Conservation (phyloP, 2,888 invertebrate species). For the Temnothorax rugatulus region DNA sequence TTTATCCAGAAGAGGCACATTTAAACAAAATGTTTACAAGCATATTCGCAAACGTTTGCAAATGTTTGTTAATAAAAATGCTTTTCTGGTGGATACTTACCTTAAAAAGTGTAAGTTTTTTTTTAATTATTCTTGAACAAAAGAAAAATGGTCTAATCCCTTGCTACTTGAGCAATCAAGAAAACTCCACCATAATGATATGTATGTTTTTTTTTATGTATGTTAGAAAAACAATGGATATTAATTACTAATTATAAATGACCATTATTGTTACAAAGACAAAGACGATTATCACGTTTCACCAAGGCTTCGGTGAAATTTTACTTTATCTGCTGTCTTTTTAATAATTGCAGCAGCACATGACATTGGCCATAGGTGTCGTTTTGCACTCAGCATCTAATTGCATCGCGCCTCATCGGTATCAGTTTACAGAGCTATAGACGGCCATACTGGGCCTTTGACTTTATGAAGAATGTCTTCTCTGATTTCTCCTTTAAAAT, state of each 20-base stretch:
- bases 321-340: constrained; percentile 24
- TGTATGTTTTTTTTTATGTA: no score
- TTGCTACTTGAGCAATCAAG: no score
- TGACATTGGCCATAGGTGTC: constrained; percentile 37
- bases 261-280: constrained; percentile 42
- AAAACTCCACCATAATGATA: no score
- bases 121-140: no score
- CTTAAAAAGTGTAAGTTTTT: no score
- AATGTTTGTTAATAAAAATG: no score
- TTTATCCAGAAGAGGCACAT: no score
- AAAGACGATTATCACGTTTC: constrained; percentile 9
- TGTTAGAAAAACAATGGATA: constrained; percentile 27
- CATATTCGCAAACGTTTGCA: no score
- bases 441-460: constrained; percentile 17
- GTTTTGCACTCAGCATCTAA: constrained; percentile 50
- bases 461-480: constrained; percentile 42
- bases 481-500: constrained; percentile 40
- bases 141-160: no score
- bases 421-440: constrained; percentile 36
- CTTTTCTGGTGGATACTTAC: no score
- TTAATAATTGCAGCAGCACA: constrained; percentile 48
- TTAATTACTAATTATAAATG: constrained; percentile 67
- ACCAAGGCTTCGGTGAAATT: background rate
- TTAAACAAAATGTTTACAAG: no score
- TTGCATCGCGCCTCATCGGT: constrained; percentile 34